These are phyloP conservation scores for Lasioglossum lativentre DNA, from an alignment of 2,888 invertebrate genomes.

Conservation along the genomic window DNA sequence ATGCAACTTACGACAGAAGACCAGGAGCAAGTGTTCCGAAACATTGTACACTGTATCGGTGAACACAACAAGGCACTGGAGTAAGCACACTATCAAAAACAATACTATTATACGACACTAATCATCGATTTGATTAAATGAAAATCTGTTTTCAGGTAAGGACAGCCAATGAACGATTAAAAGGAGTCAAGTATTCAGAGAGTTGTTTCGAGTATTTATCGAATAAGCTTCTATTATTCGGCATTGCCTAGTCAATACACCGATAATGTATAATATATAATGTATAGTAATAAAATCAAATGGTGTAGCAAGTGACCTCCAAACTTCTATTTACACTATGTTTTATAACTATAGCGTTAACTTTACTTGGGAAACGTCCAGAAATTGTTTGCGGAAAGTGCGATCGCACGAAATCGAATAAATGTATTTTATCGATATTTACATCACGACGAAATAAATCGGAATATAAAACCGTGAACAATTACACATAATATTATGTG, in stretches of 20 bases:
- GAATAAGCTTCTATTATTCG: neutral
- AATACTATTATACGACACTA: neutral
- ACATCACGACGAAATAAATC: conserved; percentile 36
- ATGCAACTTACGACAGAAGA: neutral
- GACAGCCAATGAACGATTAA: neutral
- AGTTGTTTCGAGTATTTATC: neutral
- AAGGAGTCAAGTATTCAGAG: neutral
- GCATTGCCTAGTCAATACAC: neutral
- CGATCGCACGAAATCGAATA: conserved; percentile 19
- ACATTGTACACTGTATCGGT: neutral
- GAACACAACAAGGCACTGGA: conserved; percentile 20
- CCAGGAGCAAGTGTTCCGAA: neutral
- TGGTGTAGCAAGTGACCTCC: neutral
- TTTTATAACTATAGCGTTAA: neutral
- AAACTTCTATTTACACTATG: conserved; percentile 45
- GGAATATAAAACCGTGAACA: conserved; percentile 26
- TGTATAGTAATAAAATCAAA: neutral
- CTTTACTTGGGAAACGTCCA: neutral
- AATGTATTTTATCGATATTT: conserved; percentile 45
- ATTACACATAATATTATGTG: conserved; percentile 33
- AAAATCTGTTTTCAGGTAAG: too few species aligned
- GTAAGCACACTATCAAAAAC: conserved; percentile 1
- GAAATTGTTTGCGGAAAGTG: neutral
- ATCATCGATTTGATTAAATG: neutral
- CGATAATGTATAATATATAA: neutral